Base-by-base conservation (phyloP, 1,140 invertebrate species). In the Sinonovacula constricta region DNA sequence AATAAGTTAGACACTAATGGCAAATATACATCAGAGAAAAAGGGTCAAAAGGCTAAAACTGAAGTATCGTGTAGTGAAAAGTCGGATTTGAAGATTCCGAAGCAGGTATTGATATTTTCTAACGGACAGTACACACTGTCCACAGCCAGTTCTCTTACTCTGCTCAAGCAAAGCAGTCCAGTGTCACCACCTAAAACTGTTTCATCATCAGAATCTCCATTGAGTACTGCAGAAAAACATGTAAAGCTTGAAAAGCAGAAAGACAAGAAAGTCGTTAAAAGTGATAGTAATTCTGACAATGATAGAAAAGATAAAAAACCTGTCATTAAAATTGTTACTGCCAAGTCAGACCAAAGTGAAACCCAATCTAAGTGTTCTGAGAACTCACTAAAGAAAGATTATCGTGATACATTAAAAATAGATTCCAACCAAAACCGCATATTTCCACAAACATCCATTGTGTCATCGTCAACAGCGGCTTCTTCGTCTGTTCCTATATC, bases 121-220 rank as follows among this genome's bases (percentile, higher is more conserved):
- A 76, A 76, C 49, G 72, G 72, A 18, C 72, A 76, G 49, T 76
- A 76, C 31, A 76, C 72, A 24, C 53, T 76, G 10, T 49, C 72
- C n/a, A 67, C 62, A 36, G 62, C 65, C 4, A 76, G 62, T 28
- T 66, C 45, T 24, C 30, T 67, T 30, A 66, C 7, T 45, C 34
- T 31, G 24, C 34, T 67, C 24, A 76, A 76, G 67, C 72, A 76
- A 54, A 76, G 72, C 34, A 76, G 72, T 45, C 72, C 72, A 31
- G 51, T 76, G 12, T 76, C 72, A 1, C 72, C 72, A 15, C 62
- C 72, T 24, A 76, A 59, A 57, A 76, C 72, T 67, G 72, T 76
- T 30, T 76, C 65, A 28, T 49, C 63, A 24, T n/a, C 72, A 5
- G 72, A 76, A 14, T 4, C 18, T 7, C 39, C 18, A 18, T 45